A percentile compares a stretch with the other conserved stretches of the same genome.
Conservation (phyloP, 92 coral and sea anemone genomes). For the Porites cylindrica region DNA sequence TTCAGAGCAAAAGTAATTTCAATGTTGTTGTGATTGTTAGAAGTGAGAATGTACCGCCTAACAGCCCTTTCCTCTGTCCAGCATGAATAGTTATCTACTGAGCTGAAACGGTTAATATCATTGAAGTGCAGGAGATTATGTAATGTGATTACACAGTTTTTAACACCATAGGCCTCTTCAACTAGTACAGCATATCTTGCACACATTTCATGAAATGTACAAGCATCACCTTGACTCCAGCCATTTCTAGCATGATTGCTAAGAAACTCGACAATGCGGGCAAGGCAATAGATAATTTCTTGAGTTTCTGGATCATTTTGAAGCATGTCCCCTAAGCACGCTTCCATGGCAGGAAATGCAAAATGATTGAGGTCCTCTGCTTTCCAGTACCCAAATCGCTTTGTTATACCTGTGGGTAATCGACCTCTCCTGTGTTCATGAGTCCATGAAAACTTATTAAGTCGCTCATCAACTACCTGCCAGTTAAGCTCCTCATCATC, state of each 20-base stretch:
- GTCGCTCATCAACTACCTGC: slow-evolving; percentile 57
- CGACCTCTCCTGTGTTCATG: slow-evolving; percentile 50
- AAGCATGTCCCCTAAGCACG: slow-evolving; percentile 41
- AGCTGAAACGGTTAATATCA: slow-evolving; percentile 45
- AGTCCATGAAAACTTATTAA: slow-evolving; percentile 64
- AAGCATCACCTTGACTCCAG: slow-evolving; percentile 45
- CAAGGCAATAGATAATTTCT: slow-evolving; percentile 39
- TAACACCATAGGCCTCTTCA: slow-evolving; percentile 53
- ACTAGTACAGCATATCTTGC: slow-evolving; percentile 48
- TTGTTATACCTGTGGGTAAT: slow-evolving; percentile 33
- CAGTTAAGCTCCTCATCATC: slow-evolving; percentile 22
- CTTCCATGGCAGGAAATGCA: slow-evolving; percentile 62
- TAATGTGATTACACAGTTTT: slow-evolving; percentile 52
- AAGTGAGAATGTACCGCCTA: slow-evolving; percentile 23
- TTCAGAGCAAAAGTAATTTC: slow-evolving; percentile 56
- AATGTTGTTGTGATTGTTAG: slow-evolving; percentile 62
- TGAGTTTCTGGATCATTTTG: slow-evolving; percentile 18
- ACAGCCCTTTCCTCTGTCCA: slow-evolving; percentile 64
- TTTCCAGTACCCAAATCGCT: slow-evolving; percentile 37
- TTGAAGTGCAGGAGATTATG: slow-evolving; percentile 62
- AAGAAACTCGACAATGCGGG: slow-evolving; percentile 49
- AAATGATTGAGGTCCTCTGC: slow-evolving; percentile 51
- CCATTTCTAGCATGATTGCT: slow-evolving; percentile 59
- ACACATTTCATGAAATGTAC: slow-evolving; percentile 54
- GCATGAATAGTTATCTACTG: slow-evolving; percentile 57